phyloP scores from a whole-genome alignment of 2,113 vertebrate genomes.

The Microcebus tavaratra region DNA sequence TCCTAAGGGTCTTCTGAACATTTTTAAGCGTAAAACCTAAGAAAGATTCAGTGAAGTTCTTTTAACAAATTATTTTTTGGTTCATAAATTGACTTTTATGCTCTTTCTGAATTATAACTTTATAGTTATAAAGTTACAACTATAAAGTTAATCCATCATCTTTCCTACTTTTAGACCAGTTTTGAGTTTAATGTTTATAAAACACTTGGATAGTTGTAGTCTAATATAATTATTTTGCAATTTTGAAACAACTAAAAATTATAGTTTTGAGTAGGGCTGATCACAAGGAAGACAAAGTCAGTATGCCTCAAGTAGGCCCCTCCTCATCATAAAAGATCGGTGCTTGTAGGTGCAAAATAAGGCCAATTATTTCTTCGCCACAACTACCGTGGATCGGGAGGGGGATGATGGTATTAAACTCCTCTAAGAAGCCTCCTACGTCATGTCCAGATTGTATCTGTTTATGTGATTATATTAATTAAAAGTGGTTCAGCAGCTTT shows the following conservation, averaged over 20 bases:
- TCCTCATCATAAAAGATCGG: neutral
- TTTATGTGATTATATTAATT: neutral
- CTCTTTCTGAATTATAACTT: neutral
- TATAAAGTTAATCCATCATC: neutral
- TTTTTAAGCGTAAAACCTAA: neutral
- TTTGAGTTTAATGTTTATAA: conserved; percentile 16
- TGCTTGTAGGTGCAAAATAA: neutral
- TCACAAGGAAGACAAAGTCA: neutral
- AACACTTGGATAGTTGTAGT: neutral
- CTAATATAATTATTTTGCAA: neutral
- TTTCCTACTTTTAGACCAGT: neutral
- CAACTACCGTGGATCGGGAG: neutral
- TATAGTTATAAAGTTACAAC: neutral
- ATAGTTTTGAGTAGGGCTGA: neutral
- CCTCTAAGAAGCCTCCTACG: neutral
- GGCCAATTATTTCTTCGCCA: neutral
- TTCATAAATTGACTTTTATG: neutral
- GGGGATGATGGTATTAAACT: neutral
- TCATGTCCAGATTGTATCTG: neutral
- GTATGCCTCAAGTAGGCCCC: neutral
- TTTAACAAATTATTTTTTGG: neutral
- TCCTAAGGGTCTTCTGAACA: neutral
- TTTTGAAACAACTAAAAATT: conserved; percentile 7
- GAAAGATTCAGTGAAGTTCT: neutral
- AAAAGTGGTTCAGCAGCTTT: neutral